Conservation (phyloP, 2,888 invertebrate species). For the Clistopyga incitator region DNA sequence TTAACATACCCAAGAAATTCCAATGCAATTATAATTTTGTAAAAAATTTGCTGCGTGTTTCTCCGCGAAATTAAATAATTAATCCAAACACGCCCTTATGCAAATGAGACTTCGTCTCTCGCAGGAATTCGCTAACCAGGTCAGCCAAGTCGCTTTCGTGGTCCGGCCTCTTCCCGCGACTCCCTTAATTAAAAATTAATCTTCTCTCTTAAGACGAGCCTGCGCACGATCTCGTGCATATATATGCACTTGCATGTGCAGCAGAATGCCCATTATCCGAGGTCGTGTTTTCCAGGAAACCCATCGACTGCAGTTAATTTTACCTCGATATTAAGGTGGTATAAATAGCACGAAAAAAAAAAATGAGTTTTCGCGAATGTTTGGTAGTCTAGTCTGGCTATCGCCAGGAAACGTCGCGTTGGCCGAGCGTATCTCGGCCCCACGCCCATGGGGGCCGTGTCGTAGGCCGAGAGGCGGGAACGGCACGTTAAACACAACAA, state of each 20-base stretch:
- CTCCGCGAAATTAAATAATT: not conserved
- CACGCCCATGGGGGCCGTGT: constrained; percentile 27
- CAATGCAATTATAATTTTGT: not conserved
- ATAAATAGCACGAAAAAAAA: too few species aligned
- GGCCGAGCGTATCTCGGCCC: constrained; percentile 29
- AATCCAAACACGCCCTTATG: constrained; percentile 21
- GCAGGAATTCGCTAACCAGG: constrained; percentile 26
- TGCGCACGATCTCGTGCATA: not conserved
- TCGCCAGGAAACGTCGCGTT: constrained; percentile 13
- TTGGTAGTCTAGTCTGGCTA: too few species aligned
- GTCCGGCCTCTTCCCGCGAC: not conserved
- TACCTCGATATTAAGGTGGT: too few species aligned
- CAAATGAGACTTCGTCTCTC: constrained; percentile 1
- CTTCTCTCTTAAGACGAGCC: constrained; percentile 13
- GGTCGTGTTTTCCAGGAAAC: constrained; percentile 1
- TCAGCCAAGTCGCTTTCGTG: not conserved
- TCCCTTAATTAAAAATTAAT: constrained; percentile 46
- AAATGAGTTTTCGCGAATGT: too few species aligned
- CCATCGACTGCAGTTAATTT: not conserved
- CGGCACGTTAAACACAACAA: constrained; percentile 17
- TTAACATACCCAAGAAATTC: not conserved
- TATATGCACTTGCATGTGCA: not conserved
- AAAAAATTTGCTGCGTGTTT: not conserved
- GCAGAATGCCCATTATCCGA: not conserved
- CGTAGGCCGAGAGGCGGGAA: constrained; percentile 30